Evolutionary conservation across 2,888 invertebrate species (phyloP), one percentile per base, ranked within the genome.

Genomic region (Stenoptilia bipunctidactyla): DNA sequence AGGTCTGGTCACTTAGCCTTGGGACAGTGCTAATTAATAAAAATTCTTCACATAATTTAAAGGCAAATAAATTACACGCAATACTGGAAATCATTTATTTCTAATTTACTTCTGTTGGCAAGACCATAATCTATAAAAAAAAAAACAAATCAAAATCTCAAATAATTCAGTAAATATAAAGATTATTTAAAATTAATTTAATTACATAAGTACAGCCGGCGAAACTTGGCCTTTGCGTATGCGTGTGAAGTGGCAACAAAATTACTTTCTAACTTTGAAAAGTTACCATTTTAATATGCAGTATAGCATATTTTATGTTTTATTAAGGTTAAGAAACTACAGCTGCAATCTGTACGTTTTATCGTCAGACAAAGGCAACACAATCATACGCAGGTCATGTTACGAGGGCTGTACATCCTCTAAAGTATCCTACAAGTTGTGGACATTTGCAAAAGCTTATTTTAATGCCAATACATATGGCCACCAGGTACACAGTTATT

Each of bases 401-500:
- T n/a, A n/a, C n/a, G n/a, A n/a, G n/a, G n/a, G n/a, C n/a, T n/a
- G n/a, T n/a, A n/a, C n/a, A n/a, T n/a, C n/a, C n/a, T n/a, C n/a
- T n/a, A n/a, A n/a, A n/a, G 20, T 20, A 40, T 42, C 34, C 51
- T 58, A 54, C 48, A 49, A 49, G 47, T 49, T 52, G 45, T 52
- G 51, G 51, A 56, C 53, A 56, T 50, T 55, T 55, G 55, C 53
- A 56, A 51, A 57, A 58, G 57, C 56, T 55, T 59, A 56, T 45
- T 55, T 49, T 51, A 52, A 50, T 56, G 58, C 58, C 55, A 56
- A 55, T 59, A 59, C 52, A 57, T 44, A 53, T 55, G 56, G 56
- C 56, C 45, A 50, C 59, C 60, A 62, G 63, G 60, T 64, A 64
- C 60, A 61, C 53, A 53, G 53, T 58, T 55, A 58, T 58, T 56